These are phyloP conservation scores for Cantharis lateralis DNA, from an alignment of 2,888 invertebrate genomes.

Conservation along the genomic window DNA sequence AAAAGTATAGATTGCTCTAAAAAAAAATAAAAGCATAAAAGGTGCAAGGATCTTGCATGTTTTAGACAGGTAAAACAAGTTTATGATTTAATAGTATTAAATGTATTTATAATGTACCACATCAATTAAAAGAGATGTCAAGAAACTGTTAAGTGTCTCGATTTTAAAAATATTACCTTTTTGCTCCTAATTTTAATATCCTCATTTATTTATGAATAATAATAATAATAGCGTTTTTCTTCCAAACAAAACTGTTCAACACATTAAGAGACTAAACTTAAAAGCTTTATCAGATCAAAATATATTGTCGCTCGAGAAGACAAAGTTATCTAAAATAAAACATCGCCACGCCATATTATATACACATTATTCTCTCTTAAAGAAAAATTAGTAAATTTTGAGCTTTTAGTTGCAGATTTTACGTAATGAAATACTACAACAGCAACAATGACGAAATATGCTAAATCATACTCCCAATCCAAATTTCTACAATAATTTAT, in stretches of 20 bases:
- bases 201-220: neutral
- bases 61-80: neutral
- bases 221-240: neutral
- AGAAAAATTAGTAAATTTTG: too few species aligned
- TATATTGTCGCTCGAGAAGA: neutral
- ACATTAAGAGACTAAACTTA: neutral
- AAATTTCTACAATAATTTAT: too few species aligned
- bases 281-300: neutral
- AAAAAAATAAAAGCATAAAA: neutral
- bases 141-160: neutral
- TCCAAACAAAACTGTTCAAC: neutral
- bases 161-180: neutral
- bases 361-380: too few species aligned
- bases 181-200: neutral
- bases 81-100: neutral
- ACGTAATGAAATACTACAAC: too few species aligned
- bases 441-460: too few species aligned
- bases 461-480: too few species aligned
- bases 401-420: too few species aligned
- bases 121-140: neutral
- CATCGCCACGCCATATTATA: neutral
- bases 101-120: neutral
- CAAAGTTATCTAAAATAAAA: neutral
- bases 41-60: neutral
- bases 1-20: neutral